Base-by-base conservation (phyloP, 2,797 vertebrate species). In the Octomys mimax region DNA sequence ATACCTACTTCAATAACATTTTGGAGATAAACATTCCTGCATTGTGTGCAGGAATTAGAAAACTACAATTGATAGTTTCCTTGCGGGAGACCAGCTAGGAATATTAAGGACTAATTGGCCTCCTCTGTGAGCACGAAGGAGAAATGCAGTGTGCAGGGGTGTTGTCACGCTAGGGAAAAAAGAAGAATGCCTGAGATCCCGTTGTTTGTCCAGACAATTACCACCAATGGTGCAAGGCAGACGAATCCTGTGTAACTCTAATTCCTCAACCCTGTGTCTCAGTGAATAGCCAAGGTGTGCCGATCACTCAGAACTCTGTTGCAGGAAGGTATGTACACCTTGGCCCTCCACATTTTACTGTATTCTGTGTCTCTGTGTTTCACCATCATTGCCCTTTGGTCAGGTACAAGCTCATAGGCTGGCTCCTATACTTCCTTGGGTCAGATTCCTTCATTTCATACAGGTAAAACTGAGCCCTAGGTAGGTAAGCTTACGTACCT, bases 1-100 rank as follows among this genome's bases (percentile, higher is more conserved):
- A 91, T 39, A 54, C 26, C 10, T 66, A 79, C 66, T 87, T 95
- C 83, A 49, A 9, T 87, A 73, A 89, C 16, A 80, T 87, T 61
- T 75, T 96, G 31, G 49, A 84, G 31, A 21, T 19, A 80, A 92
- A 33, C 36, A 9, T 57, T 18, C 14, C 54, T 57, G 33, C 33
- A 87, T 86, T 82, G 61, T 49, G 73, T 1, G 26, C 22, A 62
- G 42, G 28, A 87, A 89, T 82, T 62, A 70, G 59, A 83, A 75
- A 92, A 83, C 31, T 77, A 68, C 22, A 80, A 5, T 88, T 88
- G 22, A 4, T 39, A 39, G 68, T 95, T 93, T 78, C 49, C 22
- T 78, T 77, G 71, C 7, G 33, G 66, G 31, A 68, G 66, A n/a
- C 66, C 66, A 68, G 66, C 16, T 8, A 33, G 6, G 33, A 68